phyloP scores from a whole-genome alignment of 2,797 vertebrate species.

The Eleutherodactylus coqui region DNA sequence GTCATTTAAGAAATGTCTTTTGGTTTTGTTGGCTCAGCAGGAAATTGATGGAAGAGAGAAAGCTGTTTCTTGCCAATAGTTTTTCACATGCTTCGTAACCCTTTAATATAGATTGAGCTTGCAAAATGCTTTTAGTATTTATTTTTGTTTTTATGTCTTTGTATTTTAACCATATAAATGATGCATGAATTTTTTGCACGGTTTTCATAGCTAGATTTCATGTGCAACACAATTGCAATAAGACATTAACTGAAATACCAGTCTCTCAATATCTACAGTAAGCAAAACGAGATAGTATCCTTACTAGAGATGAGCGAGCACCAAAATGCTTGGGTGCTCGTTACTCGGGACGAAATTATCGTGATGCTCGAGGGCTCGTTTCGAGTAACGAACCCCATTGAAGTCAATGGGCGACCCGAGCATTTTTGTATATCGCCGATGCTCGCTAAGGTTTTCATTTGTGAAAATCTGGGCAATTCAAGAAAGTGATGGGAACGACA shows the following conservation, averaged over 20 bases:
- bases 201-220: background rate
- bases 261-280: background rate
- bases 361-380: too few relatives aligned
- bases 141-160: constrained; percentile 2
- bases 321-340: too few relatives aligned
- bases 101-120: constrained; percentile 36
- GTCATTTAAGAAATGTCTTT: constrained; percentile 64
- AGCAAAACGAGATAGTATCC: too few relatives aligned
- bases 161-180: background rate
- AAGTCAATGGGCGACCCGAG: too few relatives aligned
- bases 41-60: constrained; percentile 65
- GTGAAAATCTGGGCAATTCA: too few relatives aligned
- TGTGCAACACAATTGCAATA: background rate
- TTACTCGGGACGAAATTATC: too few relatives aligned
- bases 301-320: too few relatives aligned
- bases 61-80: constrained; percentile 60
- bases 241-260: background rate
- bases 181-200: background rate
- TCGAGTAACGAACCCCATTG: too few relatives aligned
- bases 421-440: too few relatives aligned
- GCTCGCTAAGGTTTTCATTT: too few relatives aligned
- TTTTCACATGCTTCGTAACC: constrained; percentile 51
- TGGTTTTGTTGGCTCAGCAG: constrained; percentile 67
- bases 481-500: too few relatives aligned
- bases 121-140: background rate